Conservation (phyloP, 2,113 vertebrate genomes). For the Hydropotes inermis region DNA sequence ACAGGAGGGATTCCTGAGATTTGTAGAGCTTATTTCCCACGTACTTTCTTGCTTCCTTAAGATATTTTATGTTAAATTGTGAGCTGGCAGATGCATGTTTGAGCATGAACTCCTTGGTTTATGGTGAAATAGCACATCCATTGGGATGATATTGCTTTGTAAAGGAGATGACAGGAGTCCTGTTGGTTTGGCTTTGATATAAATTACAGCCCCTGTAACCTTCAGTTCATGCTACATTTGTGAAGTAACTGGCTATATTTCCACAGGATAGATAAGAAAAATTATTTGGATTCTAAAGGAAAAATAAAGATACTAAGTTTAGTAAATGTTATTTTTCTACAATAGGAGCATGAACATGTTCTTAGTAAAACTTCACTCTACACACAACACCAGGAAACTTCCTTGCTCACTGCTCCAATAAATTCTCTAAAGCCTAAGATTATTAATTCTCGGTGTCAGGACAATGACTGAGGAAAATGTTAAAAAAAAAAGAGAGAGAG, state of each 20-base stretch:
- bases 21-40: not conserved
- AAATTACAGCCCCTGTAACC: not conserved
- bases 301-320: conserved; percentile 22
- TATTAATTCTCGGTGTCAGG: not conserved
- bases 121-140: not conserved
- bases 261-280: not conserved
- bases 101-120: conserved; percentile 13
- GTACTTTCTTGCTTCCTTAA: not conserved
- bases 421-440: not conserved
- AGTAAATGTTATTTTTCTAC: not conserved
- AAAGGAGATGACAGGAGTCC: conserved; percentile 46
- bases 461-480: not conserved
- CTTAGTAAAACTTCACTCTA: conserved; percentile 20
- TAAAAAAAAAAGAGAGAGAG: too few species aligned
- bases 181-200: conserved; percentile 44
- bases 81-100: not conserved
- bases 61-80: not conserved
- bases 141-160: conserved; percentile 32
- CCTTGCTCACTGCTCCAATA: not conserved
- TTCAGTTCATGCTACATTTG: not conserved
- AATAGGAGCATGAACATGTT: not conserved
- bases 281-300: conserved; percentile 22
- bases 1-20: not conserved
- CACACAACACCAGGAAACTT: not conserved
- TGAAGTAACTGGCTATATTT: conserved; percentile 6